These are phyloP conservation scores for Orchestes rusci DNA, from an alignment of 2,888 invertebrate species.

Conservation along the genomic window DNA sequence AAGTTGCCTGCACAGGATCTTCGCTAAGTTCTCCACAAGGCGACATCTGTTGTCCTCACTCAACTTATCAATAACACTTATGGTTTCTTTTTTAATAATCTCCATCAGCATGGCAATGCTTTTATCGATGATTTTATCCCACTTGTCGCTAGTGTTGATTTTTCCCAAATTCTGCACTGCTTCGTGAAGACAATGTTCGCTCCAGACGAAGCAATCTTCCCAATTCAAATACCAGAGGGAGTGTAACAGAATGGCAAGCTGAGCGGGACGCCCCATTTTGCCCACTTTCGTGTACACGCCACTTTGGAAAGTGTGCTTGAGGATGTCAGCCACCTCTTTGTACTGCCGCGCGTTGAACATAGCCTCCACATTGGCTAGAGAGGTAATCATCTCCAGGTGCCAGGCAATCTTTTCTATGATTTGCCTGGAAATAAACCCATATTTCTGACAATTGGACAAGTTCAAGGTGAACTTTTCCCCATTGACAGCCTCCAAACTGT, in stretches of 20 bases:
- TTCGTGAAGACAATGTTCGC: constrained; percentile 69
- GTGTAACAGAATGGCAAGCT: constrained; percentile 40
- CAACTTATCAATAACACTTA: constrained; percentile 46
- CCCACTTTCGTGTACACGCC: constrained; percentile 37
- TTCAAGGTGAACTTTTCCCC: constrained; percentile 37
- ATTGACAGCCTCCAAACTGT: constrained; percentile 23
- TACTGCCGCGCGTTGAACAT: constrained; percentile 60
- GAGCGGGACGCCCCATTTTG: constrained; percentile 51
- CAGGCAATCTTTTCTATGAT: constrained; percentile 46
- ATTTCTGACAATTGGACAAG: constrained; percentile 50
- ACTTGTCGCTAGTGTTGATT: constrained; percentile 42
- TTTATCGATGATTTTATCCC: constrained; percentile 41
- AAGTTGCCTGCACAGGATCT: constrained; percentile 70
- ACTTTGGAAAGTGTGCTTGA: constrained; percentile 59
- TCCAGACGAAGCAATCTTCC: constrained; percentile 65
- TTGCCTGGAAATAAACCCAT: constrained; percentile 45
- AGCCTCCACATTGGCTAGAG: constrained; percentile 57
- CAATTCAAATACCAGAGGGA: constrained; percentile 45
- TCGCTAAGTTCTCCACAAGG: constrained; percentile 55
- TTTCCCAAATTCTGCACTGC: constrained; percentile 50
- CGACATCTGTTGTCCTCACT: constrained; percentile 49
- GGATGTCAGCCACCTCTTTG: constrained; percentile 57
- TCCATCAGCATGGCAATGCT: constrained; percentile 45
- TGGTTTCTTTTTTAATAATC: constrained; percentile 49
- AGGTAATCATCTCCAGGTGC: constrained; percentile 49